Evolutionary conservation across 1,140 invertebrate genomes (phyloP).

Genomic region (Saccostrea cuccullata): DNA sequence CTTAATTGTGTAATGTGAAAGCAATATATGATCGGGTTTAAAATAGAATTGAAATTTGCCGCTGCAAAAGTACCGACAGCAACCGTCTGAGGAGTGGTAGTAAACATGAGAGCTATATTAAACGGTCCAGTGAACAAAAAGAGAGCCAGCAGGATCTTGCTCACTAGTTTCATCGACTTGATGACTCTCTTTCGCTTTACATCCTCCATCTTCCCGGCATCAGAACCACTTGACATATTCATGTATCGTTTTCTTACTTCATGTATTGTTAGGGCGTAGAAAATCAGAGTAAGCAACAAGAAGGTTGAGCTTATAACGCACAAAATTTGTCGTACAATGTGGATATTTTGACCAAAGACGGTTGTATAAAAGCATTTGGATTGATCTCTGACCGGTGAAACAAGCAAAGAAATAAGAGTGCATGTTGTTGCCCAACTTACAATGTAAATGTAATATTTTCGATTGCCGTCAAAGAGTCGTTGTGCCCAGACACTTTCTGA

Average conservation of each 20-base stretch:
- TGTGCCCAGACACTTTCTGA: not conserved
- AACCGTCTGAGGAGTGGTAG: not conserved
- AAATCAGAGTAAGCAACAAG: not conserved
- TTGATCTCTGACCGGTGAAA: not conserved
- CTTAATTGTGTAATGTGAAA: not conserved
- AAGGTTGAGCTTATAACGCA: not conserved
- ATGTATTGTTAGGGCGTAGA: not conserved
- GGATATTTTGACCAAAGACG: not conserved
- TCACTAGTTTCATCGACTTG: slow-evolving; percentile 6
- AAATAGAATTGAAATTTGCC: not conserved
- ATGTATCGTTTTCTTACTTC: not conserved
- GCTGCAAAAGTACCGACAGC: not conserved
- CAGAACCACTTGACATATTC: not conserved
- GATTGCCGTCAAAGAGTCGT: not conserved
- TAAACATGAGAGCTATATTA: not conserved
- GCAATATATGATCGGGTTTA: slow-evolving; percentile 3
- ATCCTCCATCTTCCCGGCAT: not conserved
- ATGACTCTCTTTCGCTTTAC: not conserved
- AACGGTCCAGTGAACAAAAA: not conserved
- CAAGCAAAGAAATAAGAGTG: not conserved
- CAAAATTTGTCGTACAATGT: not conserved
- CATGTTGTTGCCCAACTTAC: not conserved
- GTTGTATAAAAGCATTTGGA: not conserved
- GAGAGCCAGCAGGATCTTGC: not conserved
- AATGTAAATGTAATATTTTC: slow-evolving; percentile 1